A percentile compares a stretch with the other conserved stretches of the same genome.
Evolutionary conservation across 2,797 vertebrate genomes (phyloP).

Genomic region (Euthynnus affinis): DNA sequence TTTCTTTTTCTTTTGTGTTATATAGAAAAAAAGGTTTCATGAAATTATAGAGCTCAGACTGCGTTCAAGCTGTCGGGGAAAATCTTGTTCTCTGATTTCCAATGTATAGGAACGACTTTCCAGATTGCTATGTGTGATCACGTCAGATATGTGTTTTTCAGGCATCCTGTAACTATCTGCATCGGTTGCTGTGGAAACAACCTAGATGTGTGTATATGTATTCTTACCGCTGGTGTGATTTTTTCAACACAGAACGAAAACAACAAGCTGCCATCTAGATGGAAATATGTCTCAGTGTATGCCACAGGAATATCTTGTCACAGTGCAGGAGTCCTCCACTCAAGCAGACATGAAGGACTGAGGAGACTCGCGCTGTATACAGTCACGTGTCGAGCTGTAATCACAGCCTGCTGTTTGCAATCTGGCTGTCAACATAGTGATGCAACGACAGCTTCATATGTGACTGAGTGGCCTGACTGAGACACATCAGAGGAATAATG

Average conservation of each 20-base stretch:
- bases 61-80: not conserved
- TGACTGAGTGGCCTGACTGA: not conserved
- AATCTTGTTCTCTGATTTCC: not conserved
- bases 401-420: not conserved
- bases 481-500: not conserved
- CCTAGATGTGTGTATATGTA: constrained; percentile 51
- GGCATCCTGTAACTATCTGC: constrained; percentile 23
- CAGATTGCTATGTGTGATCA: not conserved
- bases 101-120: not conserved
- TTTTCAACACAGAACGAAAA: constrained; percentile 20
- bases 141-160: constrained; percentile 18
- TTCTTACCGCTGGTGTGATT: constrained; percentile 39
- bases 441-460: not conserved
- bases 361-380: not conserved
- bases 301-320: not conserved
- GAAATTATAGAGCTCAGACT: not conserved
- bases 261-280: constrained; percentile 33
- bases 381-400: not conserved
- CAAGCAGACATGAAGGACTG: constrained; percentile 1
- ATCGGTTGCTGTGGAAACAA: constrained; percentile 63
- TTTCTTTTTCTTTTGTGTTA: not conserved
- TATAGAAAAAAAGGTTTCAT: no score
- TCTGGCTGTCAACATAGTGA: not conserved
- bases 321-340: not conserved
- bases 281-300: constrained; percentile 18